phyloP scores from a whole-genome alignment of 2,888 invertebrate genomes.

The Andrena bicolor region DNA sequence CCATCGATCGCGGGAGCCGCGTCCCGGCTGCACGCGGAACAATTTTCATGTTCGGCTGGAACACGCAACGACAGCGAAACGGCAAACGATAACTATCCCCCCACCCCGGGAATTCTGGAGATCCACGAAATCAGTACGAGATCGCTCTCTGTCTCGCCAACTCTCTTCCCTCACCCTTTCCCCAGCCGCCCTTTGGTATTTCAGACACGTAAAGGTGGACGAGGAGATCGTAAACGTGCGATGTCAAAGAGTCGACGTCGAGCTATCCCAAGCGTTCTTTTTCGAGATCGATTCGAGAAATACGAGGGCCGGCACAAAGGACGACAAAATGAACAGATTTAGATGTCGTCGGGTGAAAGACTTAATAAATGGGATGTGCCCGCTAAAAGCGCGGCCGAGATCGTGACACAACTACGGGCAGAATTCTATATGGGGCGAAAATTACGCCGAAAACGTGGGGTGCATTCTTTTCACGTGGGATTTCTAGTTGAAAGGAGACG shows the following conservation, averaged over 20 bases:
- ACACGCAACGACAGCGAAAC: background rate
- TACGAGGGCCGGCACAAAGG: conserved; percentile 8
- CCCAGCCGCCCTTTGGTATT: conserved; percentile 40
- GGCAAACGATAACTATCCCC: background rate
- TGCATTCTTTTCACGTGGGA: background rate
- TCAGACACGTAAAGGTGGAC: conserved; percentile 58
- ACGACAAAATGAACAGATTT: conserved; percentile 14
- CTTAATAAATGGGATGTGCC: conserved; percentile 46
- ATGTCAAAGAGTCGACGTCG: conserved; percentile 21
- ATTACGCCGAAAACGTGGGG: background rate
- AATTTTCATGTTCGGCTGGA: conserved; percentile 17
- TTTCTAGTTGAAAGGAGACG: background rate
- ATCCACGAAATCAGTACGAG: conserved; percentile 38
- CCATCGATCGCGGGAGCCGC: conserved; percentile 19
- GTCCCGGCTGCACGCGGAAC: background rate
- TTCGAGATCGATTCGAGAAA: conserved; percentile 19
- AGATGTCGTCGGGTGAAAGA: conserved; percentile 24
- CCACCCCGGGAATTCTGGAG: conserved; percentile 2
- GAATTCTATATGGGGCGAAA: background rate
- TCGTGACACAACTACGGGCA: background rate
- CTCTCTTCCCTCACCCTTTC: background rate
- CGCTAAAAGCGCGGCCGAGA: background rate
- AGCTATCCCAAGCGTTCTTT: conserved; percentile 12
- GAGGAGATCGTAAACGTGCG: conserved; percentile 55
- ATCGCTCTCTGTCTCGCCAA: background rate